Evolutionary conservation across 2,888 invertebrate genomes (phyloP).

Genomic region (Himalopsyche tibetana): DNA sequence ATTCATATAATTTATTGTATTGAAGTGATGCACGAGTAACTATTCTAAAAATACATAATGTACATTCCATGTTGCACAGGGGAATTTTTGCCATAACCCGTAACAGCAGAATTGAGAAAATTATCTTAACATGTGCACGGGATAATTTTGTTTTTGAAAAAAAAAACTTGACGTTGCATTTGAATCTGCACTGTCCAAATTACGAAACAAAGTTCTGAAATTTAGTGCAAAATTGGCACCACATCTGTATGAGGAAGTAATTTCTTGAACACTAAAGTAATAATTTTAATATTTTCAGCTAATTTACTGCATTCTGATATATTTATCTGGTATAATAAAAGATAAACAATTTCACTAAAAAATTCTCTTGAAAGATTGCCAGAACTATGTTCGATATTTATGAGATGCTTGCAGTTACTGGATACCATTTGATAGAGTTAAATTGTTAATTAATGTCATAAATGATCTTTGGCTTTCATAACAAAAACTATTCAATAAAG

Average conservation of each 20-base stretch:
- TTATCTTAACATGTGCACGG: not conserved
- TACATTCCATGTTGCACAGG: conserved; percentile 42
- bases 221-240: conserved; percentile 35
- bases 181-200: conserved; percentile 7
- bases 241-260: conserved; percentile 22
- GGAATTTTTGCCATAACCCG: conserved; percentile 9
- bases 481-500: conserved; percentile 38
- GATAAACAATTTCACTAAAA: conserved; percentile 27
- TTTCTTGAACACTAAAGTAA: not conserved
- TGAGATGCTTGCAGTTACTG: conserved; percentile 11
- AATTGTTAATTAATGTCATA: conserved; percentile 35
- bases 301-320: conserved; percentile 50
- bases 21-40: not conserved
- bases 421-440: conserved; percentile 29
- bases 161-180: not conserved
- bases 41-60: not conserved
- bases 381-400: conserved; percentile 24
- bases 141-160: not conserved
- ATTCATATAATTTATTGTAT: conserved; percentile 1
- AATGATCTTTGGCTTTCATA: conserved; percentile 31
- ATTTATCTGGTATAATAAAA: conserved; percentile 47
- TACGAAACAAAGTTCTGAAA: not conserved
- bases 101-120: not conserved
- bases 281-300: conserved; percentile 36
- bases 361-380: conserved; percentile 16